Conservation (phyloP, 2,797 vertebrate genomes). For the Chromis chromis region DNA sequence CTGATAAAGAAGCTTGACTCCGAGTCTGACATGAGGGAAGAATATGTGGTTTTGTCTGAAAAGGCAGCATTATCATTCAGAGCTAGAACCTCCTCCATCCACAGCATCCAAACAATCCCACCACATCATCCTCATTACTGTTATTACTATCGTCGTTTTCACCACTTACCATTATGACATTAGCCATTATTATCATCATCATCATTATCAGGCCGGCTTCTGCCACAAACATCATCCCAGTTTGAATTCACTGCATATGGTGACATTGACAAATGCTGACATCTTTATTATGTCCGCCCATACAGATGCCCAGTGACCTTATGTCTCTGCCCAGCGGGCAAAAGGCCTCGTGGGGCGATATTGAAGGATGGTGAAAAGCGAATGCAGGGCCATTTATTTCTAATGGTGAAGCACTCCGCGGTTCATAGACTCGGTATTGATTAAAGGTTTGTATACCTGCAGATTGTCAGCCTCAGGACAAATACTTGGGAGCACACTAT, state of each 20-base stretch:
- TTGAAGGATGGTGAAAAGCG: conserved; percentile 26
- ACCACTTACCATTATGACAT: not conserved
- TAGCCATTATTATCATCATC: conserved; percentile 14
- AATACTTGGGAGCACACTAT: not conserved
- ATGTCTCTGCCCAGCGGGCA: conserved; percentile 36
- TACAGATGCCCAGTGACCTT: conserved; percentile 53
- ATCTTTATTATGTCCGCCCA: conserved; percentile 46
- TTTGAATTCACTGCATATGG: conserved; percentile 20
- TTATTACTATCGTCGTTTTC: conserved; percentile 8
- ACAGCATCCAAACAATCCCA: conserved; percentile 3
- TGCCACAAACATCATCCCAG: conserved; percentile 20
- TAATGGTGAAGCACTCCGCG: not conserved
- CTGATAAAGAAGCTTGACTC: conserved; percentile 22
- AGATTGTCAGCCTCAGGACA: not conserved
- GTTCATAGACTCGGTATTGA: conserved; percentile 27
- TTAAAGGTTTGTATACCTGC: conserved; percentile 29
- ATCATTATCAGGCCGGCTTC: conserved; percentile 21
- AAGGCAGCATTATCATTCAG: conserved; percentile 28
- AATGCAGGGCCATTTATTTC: conserved; percentile 29
- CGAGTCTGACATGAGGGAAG: not conserved
- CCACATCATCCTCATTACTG: not conserved
- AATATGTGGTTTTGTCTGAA: conserved; percentile 3
- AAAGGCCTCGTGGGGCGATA: conserved; percentile 12
- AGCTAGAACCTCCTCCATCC: conserved; percentile 6
- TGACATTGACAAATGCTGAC: conserved; percentile 53